phyloP scores from a whole-genome alignment of 1,140 invertebrate species.

The Aphaenogaster rudis region DNA sequence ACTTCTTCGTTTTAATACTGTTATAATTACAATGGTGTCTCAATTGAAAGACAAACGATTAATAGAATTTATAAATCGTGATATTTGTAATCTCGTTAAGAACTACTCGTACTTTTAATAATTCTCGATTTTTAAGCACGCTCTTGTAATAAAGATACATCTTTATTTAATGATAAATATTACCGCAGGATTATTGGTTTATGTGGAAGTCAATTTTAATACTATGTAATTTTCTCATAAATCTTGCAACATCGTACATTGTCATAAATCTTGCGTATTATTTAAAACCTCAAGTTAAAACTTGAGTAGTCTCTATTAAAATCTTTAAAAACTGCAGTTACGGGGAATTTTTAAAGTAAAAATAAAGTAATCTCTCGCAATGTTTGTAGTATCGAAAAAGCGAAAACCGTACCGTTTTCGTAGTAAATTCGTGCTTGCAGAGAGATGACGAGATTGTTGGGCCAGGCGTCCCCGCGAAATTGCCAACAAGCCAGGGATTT shows the following conservation, averaged over 20 bases:
- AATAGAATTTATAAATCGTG: neutral
- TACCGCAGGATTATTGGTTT: neutral
- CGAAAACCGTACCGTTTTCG: conserved; percentile 50
- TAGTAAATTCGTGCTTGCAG: conserved; percentile 74
- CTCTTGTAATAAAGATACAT: neutral
- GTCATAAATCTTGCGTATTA: neutral
- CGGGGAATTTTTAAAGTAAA: neutral
- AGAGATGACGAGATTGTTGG: conserved; percentile 86
- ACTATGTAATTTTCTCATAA: neutral
- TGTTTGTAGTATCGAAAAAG: conserved; percentile 20
- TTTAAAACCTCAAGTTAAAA: conserved; percentile 5
- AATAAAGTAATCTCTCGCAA: neutral
- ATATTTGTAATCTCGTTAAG: neutral
- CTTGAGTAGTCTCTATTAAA: neutral
- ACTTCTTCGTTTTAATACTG: neutral
- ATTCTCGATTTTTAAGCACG: neutral
- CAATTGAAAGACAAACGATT: neutral
- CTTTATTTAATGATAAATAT: neutral
- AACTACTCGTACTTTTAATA: conserved; percentile 22
- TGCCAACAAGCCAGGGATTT: conserved; percentile 84
- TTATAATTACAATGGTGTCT: neutral
- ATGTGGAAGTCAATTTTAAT: neutral
- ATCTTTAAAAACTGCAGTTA: neutral
- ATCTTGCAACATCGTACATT: neutral
- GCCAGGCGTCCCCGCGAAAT: conserved; percentile 83